Conservation (phyloP, 2,888 invertebrate species). For the Sarcophaga variegata region DNA sequence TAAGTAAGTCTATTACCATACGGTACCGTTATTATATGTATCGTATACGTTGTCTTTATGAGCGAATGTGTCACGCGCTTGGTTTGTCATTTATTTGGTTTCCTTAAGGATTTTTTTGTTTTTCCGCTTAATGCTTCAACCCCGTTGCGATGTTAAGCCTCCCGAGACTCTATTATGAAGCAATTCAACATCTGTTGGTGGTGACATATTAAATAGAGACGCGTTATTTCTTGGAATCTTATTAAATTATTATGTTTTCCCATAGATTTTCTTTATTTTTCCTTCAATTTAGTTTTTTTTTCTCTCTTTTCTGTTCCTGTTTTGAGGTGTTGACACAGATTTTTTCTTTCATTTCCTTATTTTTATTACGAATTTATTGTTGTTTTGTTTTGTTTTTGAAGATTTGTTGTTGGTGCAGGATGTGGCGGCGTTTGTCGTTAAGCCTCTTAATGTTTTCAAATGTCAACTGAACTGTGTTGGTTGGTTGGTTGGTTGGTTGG, state of each 20-base stretch:
- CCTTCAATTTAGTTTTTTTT: background rate
- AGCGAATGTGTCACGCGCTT: background rate
- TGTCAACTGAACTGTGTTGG: constrained; percentile 51
- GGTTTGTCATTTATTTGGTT: background rate
- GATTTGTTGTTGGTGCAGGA: background rate
- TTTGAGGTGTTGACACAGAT: background rate
- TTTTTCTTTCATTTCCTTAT: constrained; percentile 12
- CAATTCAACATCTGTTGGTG: constrained; percentile 37
- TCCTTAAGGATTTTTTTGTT: background rate
- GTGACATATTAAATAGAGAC: background rate
- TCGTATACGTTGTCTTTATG: background rate
- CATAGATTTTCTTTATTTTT: constrained; percentile 10
- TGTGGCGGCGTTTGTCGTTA: constrained; percentile 22
- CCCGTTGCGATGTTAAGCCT: constrained; percentile 45
- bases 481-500: constrained; percentile 20
- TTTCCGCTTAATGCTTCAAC: constrained; percentile 36
- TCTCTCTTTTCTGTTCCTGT: background rate
- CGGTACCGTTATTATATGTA: no score
- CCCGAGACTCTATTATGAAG: background rate
- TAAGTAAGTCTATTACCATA: background rate
- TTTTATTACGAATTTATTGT: background rate
- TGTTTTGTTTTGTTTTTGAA: background rate
- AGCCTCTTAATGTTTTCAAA: constrained; percentile 54
- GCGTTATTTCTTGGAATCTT: background rate
- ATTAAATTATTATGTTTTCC: background rate